Conservation (phyloP, 2,113 vertebrate species). For the Caranx melampygus region DNA sequence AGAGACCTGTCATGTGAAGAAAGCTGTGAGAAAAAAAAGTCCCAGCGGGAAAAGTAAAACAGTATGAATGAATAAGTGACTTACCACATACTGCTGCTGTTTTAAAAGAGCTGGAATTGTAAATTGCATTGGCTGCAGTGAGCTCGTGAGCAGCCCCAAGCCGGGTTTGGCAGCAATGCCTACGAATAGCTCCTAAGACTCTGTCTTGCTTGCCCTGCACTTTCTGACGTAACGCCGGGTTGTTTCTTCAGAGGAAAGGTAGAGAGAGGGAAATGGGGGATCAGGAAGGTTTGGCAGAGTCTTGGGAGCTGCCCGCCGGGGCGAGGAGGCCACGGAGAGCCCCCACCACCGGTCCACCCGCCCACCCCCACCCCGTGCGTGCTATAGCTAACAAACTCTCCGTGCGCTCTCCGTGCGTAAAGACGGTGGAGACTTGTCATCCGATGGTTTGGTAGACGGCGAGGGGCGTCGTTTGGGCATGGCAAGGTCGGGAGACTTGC, state of each 20-base stretch:
- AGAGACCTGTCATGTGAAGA: conserved; percentile 79
- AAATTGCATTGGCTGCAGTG: conserved; percentile 77
- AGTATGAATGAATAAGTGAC: conserved; percentile 69
- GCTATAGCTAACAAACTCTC: conserved; percentile 29
- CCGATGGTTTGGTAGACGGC: conserved; percentile 36
- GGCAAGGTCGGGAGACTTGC: conserved; percentile 16
- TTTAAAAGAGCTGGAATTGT: conserved; percentile 70
- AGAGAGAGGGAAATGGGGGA: conserved; percentile 70
- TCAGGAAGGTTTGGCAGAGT: conserved; percentile 49
- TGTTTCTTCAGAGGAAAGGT: conserved; percentile 80
- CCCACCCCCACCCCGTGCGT: conserved; percentile 32
- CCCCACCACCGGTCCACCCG: not conserved
- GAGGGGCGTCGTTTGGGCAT: conserved; percentile 35
- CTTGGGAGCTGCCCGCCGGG: conserved; percentile 60
- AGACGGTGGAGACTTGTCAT: conserved; percentile 45
- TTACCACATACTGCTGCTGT: conserved; percentile 79
- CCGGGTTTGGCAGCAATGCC: conserved; percentile 82
- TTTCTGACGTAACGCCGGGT: conserved; percentile 85
- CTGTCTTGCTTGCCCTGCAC: conserved; percentile 83
- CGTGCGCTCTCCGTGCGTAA: conserved; percentile 73
- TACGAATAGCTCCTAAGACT: conserved; percentile 81
- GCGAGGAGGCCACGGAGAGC: conserved; percentile 61
- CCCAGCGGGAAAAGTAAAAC: conserved; percentile 51
- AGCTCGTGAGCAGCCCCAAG: conserved; percentile 76
- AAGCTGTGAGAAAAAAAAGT: conserved; percentile 63